phyloP scores from a whole-genome alignment of 2,797 vertebrate species.

The Rhynchotus rufescens region DNA sequence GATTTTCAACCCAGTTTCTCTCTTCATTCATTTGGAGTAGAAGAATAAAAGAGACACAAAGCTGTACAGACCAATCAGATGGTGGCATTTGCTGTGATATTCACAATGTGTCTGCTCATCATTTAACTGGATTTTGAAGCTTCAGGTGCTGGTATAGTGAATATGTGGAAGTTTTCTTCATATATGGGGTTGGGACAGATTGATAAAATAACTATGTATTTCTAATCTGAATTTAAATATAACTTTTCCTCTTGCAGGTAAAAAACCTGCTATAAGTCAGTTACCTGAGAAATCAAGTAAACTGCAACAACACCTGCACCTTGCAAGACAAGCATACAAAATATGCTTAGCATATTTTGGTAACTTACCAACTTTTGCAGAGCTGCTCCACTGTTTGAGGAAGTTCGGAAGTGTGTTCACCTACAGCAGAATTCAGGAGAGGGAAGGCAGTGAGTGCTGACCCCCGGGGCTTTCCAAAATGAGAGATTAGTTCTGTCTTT shows the following conservation, averaged over 20 bases:
- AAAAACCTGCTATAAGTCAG: neutral
- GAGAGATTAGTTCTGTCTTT: neutral
- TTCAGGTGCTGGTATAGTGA: neutral
- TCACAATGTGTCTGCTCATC: neutral
- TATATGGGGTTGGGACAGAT: accelerated
- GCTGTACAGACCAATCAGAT: neutral
- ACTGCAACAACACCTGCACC: neutral
- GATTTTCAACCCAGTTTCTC: neutral
- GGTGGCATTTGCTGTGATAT: neutral
- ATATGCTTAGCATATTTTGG: too few species aligned
- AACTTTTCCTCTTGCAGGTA: neutral
- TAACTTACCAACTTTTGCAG: neutral
- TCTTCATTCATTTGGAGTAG: neutral
- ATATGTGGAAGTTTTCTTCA: neutral
- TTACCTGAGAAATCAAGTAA: neutral
- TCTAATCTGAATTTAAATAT: neutral
- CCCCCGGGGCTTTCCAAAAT: neutral
- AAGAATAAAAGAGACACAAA: neutral
- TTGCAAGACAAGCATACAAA: too few species aligned
- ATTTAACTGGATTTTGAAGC: neutral
- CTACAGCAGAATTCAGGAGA: neutral
- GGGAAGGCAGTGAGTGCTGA: neutral
- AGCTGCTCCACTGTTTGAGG: neutral
- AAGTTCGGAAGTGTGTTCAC: neutral
- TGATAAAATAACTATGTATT: neutral